These are phyloP conservation scores for Myotis planiceps DNA, from an alignment of 2,797 vertebrate genomes.

Conservation along the genomic window DNA sequence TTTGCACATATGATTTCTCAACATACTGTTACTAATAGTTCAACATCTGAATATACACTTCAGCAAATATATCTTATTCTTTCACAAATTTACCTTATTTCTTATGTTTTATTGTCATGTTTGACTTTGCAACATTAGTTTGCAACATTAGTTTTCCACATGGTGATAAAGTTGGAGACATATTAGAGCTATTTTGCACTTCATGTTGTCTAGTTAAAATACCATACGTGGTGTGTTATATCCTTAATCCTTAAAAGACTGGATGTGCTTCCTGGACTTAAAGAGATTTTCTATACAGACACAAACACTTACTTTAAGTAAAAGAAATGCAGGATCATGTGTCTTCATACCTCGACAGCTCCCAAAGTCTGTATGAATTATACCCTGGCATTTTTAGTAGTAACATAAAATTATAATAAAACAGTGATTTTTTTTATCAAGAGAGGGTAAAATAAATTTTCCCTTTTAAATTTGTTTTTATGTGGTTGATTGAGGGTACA, in stretches of 20 bases:
- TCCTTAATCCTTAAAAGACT: conserved; percentile 52
- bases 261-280: not conserved
- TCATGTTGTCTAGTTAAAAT: conserved; percentile 55
- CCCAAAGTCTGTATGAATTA: not conserved
- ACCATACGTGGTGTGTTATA: not conserved
- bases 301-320: not conserved
- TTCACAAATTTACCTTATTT: not conserved
- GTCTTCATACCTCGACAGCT: not conserved
- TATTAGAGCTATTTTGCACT: conserved; percentile 1
- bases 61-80: not conserved
- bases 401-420: conserved; percentile 11
- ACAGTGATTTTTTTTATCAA: not conserved
- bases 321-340: not conserved
- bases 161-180: conserved; percentile 23
- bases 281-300: not conserved
- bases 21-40: not conserved
- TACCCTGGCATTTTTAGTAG: not conserved
- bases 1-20: not conserved
- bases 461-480: not conserved
- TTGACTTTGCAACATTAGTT: conserved; percentile 49
- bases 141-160: conserved; percentile 50
- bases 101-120: conserved; percentile 25
- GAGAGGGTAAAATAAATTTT: not conserved
- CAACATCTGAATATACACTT: not conserved
- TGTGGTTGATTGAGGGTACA: not conserved